Base-by-base conservation (phyloP, 2,797 vertebrate genomes). In the Scolopax rusticola region DNA sequence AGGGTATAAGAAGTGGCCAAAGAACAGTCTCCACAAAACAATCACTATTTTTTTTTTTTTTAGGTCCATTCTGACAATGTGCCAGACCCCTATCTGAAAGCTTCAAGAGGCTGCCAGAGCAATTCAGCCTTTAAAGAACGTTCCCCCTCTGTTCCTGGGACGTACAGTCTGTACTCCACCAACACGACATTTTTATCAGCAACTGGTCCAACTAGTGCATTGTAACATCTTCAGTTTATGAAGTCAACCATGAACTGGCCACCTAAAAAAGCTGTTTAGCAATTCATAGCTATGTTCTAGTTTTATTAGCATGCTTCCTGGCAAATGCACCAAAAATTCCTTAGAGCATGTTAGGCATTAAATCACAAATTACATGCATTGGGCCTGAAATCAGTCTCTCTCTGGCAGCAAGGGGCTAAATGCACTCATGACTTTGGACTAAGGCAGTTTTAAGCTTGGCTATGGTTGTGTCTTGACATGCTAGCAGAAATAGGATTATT, bases 251-350 rank as follows among this genome's bases (percentile, higher is more conserved):
- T 1, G 6, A 64, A 5, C 64, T 18, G 65, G n/a, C 80, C 53
- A 64, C 69, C 79, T 32, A 40, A 27, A 75, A 75, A 81, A 81
- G 74, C 17, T 24, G 10, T 3, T 69, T 1, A 67, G 38, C 11
- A 15, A 51, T 7, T 82, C 10, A 1, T 5, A 21, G 63, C 86
- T 73, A 65, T 17, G 81, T 45, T 50, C 41, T 41, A 36, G 27
- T 18, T 88, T 67, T 43, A 74, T 78, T 21, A 80, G 69, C 32
- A 43, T 41, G 28, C 51, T 84, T 84, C 64, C 85, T 74, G 82
- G 60, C 59, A 83, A 67, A 80, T 0, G 27, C 21, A 30, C 24
- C 83, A 17, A 71, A 71, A 53, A 45, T 13, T 23, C 64, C 13
- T 2, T 4, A 63, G 65, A 41, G 74, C 65, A 28, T 77, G 76